phyloP scores from a whole-genome alignment of 2,113 vertebrate genomes.

The Pyrgilauda ruficollis region DNA sequence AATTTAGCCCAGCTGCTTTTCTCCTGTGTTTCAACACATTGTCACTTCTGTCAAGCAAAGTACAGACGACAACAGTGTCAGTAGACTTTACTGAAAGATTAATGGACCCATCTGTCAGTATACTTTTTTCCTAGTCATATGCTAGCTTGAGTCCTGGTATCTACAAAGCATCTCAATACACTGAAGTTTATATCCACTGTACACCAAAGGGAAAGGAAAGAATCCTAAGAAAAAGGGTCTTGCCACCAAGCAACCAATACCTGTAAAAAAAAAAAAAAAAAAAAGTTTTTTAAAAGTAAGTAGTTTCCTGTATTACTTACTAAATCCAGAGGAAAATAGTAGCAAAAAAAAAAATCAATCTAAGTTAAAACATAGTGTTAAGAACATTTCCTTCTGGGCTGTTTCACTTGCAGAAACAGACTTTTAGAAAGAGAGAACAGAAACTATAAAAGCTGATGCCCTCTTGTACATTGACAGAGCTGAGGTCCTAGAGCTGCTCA shows the following conservation, averaged over 20 bases:
- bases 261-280: background rate
- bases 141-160: background rate
- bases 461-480: too few species aligned
- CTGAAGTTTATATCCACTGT: background rate
- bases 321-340: background rate
- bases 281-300: background rate
- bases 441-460: background rate
- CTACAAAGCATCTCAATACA: background rate
- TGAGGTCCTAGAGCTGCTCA: accelerated
- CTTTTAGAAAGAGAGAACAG: background rate
- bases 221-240: background rate
- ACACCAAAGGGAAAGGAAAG: background rate
- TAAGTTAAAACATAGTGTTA: background rate
- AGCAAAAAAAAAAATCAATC: background rate
- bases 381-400: background rate
- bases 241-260: background rate
- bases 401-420: background rate
- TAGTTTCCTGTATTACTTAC: background rate
- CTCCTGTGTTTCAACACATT: background rate
- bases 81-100: background rate
- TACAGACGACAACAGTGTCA: background rate
- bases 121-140: background rate
- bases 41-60: background rate
- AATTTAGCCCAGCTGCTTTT: background rate
- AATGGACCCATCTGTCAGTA: background rate